A percentile compares a stretch with the other conserved stretches of the same genome.
Evolutionary conservation across 2,113 vertebrate species (phyloP).

Genomic region (Macrotis lagotis): DNA sequence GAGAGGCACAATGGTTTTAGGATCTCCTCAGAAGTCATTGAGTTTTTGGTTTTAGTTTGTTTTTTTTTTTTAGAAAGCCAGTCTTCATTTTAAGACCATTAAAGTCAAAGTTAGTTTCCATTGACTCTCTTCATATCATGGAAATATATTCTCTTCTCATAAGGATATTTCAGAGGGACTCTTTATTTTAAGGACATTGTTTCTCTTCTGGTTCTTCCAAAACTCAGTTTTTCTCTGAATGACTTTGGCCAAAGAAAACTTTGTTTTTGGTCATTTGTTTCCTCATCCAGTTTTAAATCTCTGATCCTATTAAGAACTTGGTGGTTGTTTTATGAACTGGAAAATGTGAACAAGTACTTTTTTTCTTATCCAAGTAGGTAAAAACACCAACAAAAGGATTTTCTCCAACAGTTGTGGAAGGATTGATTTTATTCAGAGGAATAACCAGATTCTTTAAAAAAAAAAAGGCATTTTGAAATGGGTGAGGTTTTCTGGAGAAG

Average conservation of each 20-base stretch:
- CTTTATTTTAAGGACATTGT: not conserved
- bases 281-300: not conserved
- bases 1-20: not conserved
- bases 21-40: slow-evolving; percentile 21
- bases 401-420: slow-evolving; percentile 1
- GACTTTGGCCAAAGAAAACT: not conserved
- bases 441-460: not conserved
- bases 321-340: not conserved
- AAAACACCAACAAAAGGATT: not conserved
- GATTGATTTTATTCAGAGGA: slow-evolving; percentile 31
- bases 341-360: not conserved
- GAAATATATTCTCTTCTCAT: not conserved
- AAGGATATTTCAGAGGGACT: slow-evolving; percentile 24
- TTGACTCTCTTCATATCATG: not conserved
- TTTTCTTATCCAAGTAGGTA: slow-evolving; percentile 1
- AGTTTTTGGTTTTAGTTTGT: slow-evolving; percentile 8
- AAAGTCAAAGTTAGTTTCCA: slow-evolving; percentile 27
- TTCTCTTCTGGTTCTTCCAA: not conserved
- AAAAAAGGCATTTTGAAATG: not conserved
- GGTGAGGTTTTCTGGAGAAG: not conserved
- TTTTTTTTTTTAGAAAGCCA: not conserved
- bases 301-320: not conserved
- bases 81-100: not conserved
- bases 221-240: not conserved
- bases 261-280: not conserved